Evolutionary conservation across 92 coral and sea anemone species (phyloP), one percentile per base, ranked within the genome.

Genomic region (Anthopleura xanthogrammica): DNA sequence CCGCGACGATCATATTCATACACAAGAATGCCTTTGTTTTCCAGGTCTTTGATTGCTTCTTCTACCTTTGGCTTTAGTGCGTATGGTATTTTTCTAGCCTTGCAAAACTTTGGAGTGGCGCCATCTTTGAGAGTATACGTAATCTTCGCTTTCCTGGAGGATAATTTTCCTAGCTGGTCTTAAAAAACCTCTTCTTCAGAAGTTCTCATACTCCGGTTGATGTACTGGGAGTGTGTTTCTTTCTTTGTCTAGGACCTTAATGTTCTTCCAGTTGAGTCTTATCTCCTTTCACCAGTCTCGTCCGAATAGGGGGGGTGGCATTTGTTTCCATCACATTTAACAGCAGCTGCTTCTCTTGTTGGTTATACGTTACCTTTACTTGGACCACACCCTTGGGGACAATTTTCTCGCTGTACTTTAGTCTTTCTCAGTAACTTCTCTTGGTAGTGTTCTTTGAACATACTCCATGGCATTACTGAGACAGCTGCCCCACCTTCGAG

Each of bases 11-110:
- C n/a, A n/a, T n/a, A n/a, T n/a, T n/a, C n/a, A n/a, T n/a, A n/a
- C n/a, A n/a, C n/a, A n/a, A 83, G 75, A 64, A 79, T 81, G 5
- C 82, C 88, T 80, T 86, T 87, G 57, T 46, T 64, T 60, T 82
- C 70, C 86, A 41, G 82, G 36, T 43, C 79, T 20, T 17, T 62
- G 29, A 62, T 62, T 62, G 29, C 22, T 62, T 62, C 70, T 24
- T 62, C 70, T 24, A 62, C 29, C 70, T 62, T 17, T 4, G 70
- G 70, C 70, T 62, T 62, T 24, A 62, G 23, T 19, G 70, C 70
- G 70, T 62, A 62, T 3, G 70, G 29, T 19, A 22, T 5, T 10
- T 22, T 7, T 54, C 58, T 54, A 2, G 58, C 58, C 70, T 62
- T 22, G 23, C 70, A 62, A 62, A 62, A 62, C 70, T 62, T 62